phyloP scores from a whole-genome alignment of 1,140 invertebrate species.

The Penaeus vannamei region DNA sequence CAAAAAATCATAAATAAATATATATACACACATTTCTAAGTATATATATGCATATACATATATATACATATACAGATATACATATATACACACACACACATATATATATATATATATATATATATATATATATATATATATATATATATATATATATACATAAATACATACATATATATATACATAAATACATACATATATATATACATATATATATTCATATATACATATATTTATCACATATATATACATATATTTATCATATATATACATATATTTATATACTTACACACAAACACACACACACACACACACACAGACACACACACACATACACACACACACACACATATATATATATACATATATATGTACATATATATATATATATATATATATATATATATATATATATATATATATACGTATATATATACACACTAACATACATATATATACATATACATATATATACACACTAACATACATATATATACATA shows the following conservation, averaged over 20 bases:
- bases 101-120: too few relatives aligned
- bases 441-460: neutral
- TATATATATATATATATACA: too few relatives aligned
- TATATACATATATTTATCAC: neutral
- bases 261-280: neutral
- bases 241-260: neutral
- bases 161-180: too few relatives aligned
- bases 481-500: neutral
- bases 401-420: neutral
- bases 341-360: neutral
- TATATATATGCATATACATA: too few relatives aligned
- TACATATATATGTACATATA: neutral
- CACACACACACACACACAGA: neutral
- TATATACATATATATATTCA: constrained; percentile 10
- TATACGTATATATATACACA: neutral
- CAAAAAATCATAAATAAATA: too few relatives aligned
- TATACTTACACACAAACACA: neutral
- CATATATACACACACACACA: too few relatives aligned
- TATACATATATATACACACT: neutral
- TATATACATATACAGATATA: too few relatives aligned
- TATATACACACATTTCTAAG: too few relatives aligned
- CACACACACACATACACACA: neutral
- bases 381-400: constrained; percentile 29
- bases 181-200: neutral
- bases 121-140: too few relatives aligned